These are phyloP conservation scores for Tubulanus polymorphus DNA, from an alignment of 2,888 invertebrate species.

Conservation along the genomic window DNA sequence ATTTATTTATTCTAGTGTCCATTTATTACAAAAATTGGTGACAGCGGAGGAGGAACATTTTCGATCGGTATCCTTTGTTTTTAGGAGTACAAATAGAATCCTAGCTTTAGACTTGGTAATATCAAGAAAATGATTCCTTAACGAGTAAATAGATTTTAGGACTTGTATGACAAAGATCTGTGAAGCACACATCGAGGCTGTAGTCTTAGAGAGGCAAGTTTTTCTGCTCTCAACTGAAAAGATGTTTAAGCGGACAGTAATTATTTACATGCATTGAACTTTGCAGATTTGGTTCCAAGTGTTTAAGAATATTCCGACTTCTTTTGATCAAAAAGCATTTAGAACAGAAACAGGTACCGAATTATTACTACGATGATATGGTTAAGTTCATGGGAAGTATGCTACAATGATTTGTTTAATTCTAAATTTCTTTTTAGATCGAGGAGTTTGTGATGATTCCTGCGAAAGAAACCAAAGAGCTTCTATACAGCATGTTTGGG, in stretches of 20 bases:
- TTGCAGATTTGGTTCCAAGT: conserved; percentile 48
- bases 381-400: too few relatives aligned
- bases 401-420: too few relatives aligned
- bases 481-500: conserved; percentile 79
- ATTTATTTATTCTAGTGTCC: conserved; percentile 30
- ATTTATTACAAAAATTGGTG: conserved; percentile 72
- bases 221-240: too few relatives aligned
- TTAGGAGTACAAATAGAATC: too few relatives aligned
- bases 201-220: conserved; percentile 81
- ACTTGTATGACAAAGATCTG: conserved; percentile 69
- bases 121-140: conserved; percentile 16
- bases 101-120: too few relatives aligned
- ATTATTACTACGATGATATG: too few relatives aligned
- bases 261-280: conserved; percentile 8
- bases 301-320: conserved; percentile 66
- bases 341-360: conserved; percentile 66
- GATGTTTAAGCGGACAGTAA: neutral
- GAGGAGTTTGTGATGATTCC: conserved; percentile 91
- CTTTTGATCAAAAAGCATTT: conserved; percentile 75
- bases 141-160: conserved; percentile 55
- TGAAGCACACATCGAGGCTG: conserved; percentile 71
- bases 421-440: conserved; percentile 68
- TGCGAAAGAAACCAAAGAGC: conserved; percentile 84
- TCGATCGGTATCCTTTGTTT: conserved; percentile 61
- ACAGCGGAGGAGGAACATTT: conserved; percentile 79